A percentile compares a stretch with the other conserved stretches of the same genome.
Conservation (phyloP, 2,113 vertebrate genomes). For the Odocoileus virginianus region DNA sequence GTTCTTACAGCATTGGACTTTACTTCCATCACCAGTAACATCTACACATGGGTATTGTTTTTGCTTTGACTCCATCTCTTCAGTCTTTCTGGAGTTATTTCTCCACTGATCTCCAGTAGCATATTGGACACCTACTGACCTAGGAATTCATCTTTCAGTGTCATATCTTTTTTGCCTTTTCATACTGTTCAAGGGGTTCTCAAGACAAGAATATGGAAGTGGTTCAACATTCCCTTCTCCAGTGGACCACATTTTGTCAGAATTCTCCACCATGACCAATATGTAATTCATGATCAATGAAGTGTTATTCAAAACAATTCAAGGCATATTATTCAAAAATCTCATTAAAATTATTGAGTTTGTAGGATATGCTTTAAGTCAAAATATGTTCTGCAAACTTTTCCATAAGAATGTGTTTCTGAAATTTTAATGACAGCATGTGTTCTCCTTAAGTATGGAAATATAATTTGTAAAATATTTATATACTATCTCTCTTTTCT, state of each 20-base stretch:
- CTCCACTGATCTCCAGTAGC: background rate
- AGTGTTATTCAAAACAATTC: background rate
- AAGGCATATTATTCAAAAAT: background rate
- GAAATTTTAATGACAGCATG: background rate
- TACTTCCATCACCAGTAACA: background rate
- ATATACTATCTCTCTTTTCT: background rate
- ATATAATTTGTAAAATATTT: background rate
- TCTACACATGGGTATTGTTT: background rate
- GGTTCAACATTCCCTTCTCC: background rate
- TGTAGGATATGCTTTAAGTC: background rate
- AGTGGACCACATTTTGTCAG: background rate
- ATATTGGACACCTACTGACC: background rate
- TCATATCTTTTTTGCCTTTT: background rate
- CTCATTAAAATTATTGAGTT: background rate
- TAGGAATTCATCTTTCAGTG: background rate
- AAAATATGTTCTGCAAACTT: background rate
- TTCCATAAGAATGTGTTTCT: background rate
- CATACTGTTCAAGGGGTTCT: background rate
- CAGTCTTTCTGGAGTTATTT: background rate
- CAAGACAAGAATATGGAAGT: background rate
- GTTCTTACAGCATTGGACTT: background rate
- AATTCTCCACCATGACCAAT: background rate
- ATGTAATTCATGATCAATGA: background rate
- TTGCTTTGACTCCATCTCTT: background rate
- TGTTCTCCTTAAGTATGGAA: background rate